Evolutionary conservation across 2,797 vertebrate genomes (phyloP), one percentile per base, ranked within the genome.

Genomic region (Spondyliosoma cantharus): DNA sequence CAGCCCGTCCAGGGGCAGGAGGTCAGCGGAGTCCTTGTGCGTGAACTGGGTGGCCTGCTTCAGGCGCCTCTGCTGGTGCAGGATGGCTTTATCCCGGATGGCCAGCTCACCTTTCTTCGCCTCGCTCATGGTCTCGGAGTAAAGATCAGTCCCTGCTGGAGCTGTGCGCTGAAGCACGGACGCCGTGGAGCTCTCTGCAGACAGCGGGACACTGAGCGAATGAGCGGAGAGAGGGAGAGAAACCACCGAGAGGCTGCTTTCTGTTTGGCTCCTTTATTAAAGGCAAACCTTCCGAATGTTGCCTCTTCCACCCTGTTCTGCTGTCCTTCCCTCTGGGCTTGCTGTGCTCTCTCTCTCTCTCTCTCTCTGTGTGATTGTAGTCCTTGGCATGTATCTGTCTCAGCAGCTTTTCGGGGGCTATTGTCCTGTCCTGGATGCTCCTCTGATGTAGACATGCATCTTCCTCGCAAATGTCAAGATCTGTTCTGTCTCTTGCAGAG

Each of bases 1-100:
- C 74, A 99, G 95, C 50, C 97, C 96, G 0, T 99, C 98, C 94
- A 99, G 96, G 75, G 97, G 98, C 84, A 99, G 96, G 88, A 99
- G 95, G 93, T 99, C 98, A 12, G 98, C 98, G 0, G 98, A 99
- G 94, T 99, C 98, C 93, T 99, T 97, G 95, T 99, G 98, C 13
- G 95, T 93, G 90, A 99, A 99, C 94, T 97, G 97, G 15, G 96
- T 97, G 89, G 96, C 96, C 93, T 99, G 98, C 83, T 97, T 98
- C 71, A 98, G 96, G 37, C 96, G 95, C 50, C 97, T 94, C 90
- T 97, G 97, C 95, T 97, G 97, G 87, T 97, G 96, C 91, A 97
- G 95, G 88, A 96, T 94, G 82, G 97, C 97, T 93, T 95, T 96
- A 84, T 96, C 96, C 86, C 94, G 94, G 76, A 97, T 93, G 80